Base-by-base conservation (phyloP, 1,140 invertebrate genomes). In the Drosophila arizonae region DNA sequence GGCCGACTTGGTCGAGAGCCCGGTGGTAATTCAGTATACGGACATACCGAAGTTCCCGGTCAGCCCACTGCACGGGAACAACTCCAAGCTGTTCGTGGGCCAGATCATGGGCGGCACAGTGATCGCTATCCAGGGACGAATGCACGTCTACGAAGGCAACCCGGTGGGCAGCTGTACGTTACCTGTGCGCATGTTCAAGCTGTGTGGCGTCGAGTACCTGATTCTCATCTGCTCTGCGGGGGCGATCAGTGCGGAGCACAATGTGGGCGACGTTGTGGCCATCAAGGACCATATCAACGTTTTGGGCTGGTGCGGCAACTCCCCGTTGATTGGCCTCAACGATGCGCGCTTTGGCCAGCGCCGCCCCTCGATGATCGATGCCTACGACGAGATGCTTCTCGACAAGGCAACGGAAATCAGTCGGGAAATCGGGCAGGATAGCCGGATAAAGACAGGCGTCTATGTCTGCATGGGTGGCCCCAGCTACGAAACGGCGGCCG, bases 201-300 rank as follows among this genome's bases (percentile, higher is more conserved):
- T 98, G n/a, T 93, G 98, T 41, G 98, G 98, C 0, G 95, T 98
- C 0, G 94, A 95, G 54, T 95, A 96, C 62, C 85, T 99, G 51
- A 95, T 99, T 61, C 95, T 97, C 1, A 98, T 98, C 1, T 99
- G 99, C 91, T 97, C 98, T 1, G 97, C 97, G 1, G 97, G 98
- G 13, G 97, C 97, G 39, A 92, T 99, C 4, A 98, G 98, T 92
- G 93, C 94, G 0, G 92, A 93, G 1, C 99, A 95, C 92, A 95
- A 95, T 78, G 95, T 97, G 17, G 98, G 98, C 6, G 98, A 99
- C 91, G 95, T 99, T 11, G 97, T 99, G 97, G 93, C 99, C 13
- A 95, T 99, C 45, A 97, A 97, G 86, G 98, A 99, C 92, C 98
- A 99, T 90, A 95, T 99, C 58, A 98, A 98, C 90, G 93, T 99